Evolutionary conservation across 2,888 invertebrate species (phyloP).

Genomic region (Megamerina dolium): DNA sequence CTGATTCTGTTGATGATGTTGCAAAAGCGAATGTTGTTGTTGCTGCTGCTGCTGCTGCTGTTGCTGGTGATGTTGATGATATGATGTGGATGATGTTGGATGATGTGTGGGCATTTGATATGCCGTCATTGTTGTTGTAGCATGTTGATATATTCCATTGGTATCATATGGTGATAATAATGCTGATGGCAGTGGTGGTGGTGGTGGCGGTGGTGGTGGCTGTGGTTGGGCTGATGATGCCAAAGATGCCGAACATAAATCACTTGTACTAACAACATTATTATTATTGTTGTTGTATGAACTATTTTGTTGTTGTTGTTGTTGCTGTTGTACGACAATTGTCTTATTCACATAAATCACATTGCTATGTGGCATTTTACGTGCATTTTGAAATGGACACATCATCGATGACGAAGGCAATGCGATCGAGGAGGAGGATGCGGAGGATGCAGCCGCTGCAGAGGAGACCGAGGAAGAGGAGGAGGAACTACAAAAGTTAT

Average conservation of each 20-base stretch:
- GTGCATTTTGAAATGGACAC: conserved; percentile 21
- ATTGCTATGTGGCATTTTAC: conserved; percentile 44
- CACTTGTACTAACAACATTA: conserved; percentile 20
- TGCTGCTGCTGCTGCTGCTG: conserved; percentile 7
- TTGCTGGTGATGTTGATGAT: neutral
- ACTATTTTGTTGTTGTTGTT: conserved; percentile 5
- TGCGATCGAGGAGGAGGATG: neutral
- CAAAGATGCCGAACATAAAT: too few relatives aligned
- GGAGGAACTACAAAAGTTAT: too few relatives aligned
- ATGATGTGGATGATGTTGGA: conserved; percentile 2
- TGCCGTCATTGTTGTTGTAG: neutral
- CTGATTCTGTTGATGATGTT: conserved; percentile 2
- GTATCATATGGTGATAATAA: conserved; percentile 5
- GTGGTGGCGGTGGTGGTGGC: too few relatives aligned
- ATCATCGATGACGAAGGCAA: conserved; percentile 3
- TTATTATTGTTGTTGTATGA: conserved; percentile 12
- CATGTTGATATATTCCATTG: neutral
- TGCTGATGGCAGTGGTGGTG: conserved; percentile 7
- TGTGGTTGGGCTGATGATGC: too few relatives aligned
- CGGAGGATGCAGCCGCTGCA: conserved; percentile 2
- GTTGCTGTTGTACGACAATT: conserved; percentile 12
- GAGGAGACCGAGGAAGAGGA: neutral
- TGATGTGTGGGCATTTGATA: neutral
- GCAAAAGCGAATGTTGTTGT: conserved; percentile 7
- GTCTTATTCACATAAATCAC: conserved; percentile 42